Percentiles rank a stretch among this genome's conserved stretches.
Evolutionary conservation across 2,888 invertebrate genomes (phyloP).

Genomic region (Sphinx pinastri): DNA sequence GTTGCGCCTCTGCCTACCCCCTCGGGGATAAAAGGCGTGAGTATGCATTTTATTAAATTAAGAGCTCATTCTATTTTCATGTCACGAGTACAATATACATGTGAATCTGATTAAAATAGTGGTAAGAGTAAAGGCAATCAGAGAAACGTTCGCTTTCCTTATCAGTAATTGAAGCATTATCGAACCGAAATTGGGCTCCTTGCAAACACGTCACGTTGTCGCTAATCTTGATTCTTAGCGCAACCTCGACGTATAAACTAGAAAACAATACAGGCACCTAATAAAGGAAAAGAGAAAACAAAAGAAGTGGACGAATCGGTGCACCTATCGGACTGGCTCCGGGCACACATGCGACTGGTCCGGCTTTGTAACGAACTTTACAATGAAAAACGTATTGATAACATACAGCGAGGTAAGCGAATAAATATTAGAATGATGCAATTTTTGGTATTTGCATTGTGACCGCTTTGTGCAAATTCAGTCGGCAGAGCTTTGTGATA

Average conservation of each 20-base stretch:
- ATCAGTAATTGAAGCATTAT: slow-evolving; percentile 45
- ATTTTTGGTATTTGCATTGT: slow-evolving; percentile 52
- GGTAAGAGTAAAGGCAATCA: slow-evolving; percentile 42
- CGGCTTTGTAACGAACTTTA: slow-evolving; percentile 61
- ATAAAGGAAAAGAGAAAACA: slow-evolving; percentile 76
- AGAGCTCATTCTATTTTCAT: too few species aligned
- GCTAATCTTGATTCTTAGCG: slow-evolving; percentile 79
- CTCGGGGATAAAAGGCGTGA: too few species aligned
- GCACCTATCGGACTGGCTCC: slow-evolving; percentile 64
- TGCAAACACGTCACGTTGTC: slow-evolving; percentile 76
- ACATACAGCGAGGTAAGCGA: slow-evolving; percentile 12
- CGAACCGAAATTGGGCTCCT: slow-evolving; percentile 65
- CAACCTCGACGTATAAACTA: slow-evolving; percentile 64
- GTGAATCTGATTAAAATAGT: slow-evolving; percentile 13
- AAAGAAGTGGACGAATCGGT: slow-evolving; percentile 75
- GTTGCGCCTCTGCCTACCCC: too few species aligned
- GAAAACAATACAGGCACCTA: slow-evolving; percentile 78
- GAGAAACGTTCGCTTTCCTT: slow-evolving; percentile 27
- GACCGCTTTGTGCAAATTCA: slow-evolving; percentile 59
- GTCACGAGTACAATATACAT: too few species aligned
- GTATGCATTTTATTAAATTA: too few species aligned
- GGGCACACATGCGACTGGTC: slow-evolving; percentile 64
- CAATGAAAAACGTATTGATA: slow-evolving; percentile 52
- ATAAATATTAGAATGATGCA: slow-evolving; percentile 41
- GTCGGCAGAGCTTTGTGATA: slow-evolving; percentile 56